Evolutionary conservation across 2,113 vertebrate species (phyloP).

Genomic region (Thomomys bottae): DNA sequence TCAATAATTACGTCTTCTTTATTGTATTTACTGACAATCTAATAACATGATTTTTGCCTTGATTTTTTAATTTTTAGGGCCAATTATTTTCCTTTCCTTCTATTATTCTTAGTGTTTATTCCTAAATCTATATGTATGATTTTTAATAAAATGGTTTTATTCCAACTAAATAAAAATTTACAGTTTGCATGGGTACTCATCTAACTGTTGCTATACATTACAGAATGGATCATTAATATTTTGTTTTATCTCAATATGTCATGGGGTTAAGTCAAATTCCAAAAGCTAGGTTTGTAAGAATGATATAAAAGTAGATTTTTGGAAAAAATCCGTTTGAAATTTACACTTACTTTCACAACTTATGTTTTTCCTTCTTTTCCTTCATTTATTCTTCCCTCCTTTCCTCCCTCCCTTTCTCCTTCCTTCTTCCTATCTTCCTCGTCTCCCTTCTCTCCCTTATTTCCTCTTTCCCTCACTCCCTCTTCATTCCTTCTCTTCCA

Average conservation of each 20-base stretch:
- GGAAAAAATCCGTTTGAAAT: not conserved
- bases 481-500: too few relatives aligned
- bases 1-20: not conserved
- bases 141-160: not conserved
- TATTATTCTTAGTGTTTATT: not conserved
- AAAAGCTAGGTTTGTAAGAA: not conserved
- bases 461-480: not conserved
- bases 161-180: not conserved
- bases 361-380: not conserved
- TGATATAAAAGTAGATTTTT: not conserved
- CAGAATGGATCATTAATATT: not conserved
- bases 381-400: accelerated
- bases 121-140: not conserved
- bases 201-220: not conserved
- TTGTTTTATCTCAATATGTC: not conserved
- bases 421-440: not conserved
- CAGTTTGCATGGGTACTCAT: not conserved
- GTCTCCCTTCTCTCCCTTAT: not conserved
- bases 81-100: not conserved
- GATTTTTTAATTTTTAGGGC: not conserved
- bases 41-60: not conserved
- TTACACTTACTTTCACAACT: not conserved
- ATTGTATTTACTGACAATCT: not conserved
- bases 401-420: too few relatives aligned
- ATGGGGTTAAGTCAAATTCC: not conserved